These are phyloP conservation scores for Tribolium castaneum DNA, from an alignment of 1,140 invertebrate genomes.

Conservation along the genomic window DNA sequence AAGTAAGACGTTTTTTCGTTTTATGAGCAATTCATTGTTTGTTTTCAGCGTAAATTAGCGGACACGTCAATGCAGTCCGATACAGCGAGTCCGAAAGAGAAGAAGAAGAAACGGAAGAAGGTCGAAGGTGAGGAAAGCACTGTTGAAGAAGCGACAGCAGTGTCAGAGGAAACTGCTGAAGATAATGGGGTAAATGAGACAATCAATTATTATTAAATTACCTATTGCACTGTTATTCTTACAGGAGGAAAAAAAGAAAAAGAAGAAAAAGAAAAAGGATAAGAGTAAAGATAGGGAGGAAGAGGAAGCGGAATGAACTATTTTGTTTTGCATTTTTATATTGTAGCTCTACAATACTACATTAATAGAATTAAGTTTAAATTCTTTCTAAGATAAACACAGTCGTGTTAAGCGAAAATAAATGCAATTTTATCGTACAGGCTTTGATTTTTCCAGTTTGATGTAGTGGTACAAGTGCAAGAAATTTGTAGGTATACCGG, in stretches of 20 bases:
- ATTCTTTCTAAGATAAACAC: not conserved
- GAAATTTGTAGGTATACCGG: not conserved
- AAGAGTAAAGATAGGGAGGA: constrained; percentile 69
- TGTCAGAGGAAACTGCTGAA: constrained; percentile 56
- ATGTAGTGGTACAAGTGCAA: not conserved
- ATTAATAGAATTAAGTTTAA: not conserved
- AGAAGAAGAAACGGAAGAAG: constrained; percentile 74
- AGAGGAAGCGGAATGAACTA: constrained; percentile 49
- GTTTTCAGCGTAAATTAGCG: constrained; percentile 68
- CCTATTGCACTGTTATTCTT: not conserved
- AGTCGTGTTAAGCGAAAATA: not conserved
- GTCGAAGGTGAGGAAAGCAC: constrained; percentile 64
- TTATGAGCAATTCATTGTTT: constrained; percentile 28
- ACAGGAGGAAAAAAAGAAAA: constrained; percentile 72
- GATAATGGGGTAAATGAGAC: not conserved
- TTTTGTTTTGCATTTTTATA: constrained; percentile 33
- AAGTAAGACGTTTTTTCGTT: constrained; percentile 46
- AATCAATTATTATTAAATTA: not conserved
- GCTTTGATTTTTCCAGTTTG: not conserved
- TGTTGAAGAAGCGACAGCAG: constrained; percentile 48
- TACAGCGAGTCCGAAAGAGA: constrained; percentile 66
- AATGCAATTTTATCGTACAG: not conserved
- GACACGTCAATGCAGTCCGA: constrained; percentile 63
- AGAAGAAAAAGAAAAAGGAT: constrained; percentile 81
- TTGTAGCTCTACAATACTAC: constrained; percentile 28